phyloP scores from a whole-genome alignment of 2,888 invertebrate genomes.

The Lysandra bellargus region DNA sequence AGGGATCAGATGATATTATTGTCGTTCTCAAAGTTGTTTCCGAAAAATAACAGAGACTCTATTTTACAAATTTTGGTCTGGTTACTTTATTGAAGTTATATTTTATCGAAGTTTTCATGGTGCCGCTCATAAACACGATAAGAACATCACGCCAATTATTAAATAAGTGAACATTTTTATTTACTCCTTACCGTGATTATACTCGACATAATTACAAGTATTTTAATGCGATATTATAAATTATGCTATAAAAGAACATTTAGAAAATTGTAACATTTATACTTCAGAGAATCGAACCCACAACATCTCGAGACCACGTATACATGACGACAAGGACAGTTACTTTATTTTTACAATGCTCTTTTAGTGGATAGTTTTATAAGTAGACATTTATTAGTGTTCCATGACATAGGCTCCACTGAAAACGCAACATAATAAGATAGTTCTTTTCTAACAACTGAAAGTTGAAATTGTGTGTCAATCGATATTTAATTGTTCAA shows the following conservation, averaged over 20 bases:
- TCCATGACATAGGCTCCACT: constrained; percentile 23
- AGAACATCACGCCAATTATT: not conserved
- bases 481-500: not conserved
- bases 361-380: constrained; percentile 12
- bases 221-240: not conserved
- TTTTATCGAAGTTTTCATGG: not conserved
- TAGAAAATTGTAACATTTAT: constrained; percentile 5
- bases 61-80: constrained; percentile 22
- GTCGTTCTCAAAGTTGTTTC: constrained; percentile 27
- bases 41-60: constrained; percentile 15
- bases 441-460: not conserved
- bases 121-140: not conserved
- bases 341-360: constrained; percentile 23
- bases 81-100: constrained; percentile 13
- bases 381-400: not conserved
- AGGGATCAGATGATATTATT: constrained; percentile 28
- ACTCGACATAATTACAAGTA: not conserved
- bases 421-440: not conserved
- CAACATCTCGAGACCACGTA: constrained; percentile 12
- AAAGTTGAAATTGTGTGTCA: not conserved
- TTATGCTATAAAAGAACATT: constrained; percentile 3
- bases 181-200: not conserved
- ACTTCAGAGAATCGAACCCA: constrained; percentile 16
- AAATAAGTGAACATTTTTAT: not conserved
- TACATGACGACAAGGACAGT: not conserved